phyloP scores from a whole-genome alignment of 2,113 vertebrate genomes.

The Tragelaphus scriptus region DNA sequence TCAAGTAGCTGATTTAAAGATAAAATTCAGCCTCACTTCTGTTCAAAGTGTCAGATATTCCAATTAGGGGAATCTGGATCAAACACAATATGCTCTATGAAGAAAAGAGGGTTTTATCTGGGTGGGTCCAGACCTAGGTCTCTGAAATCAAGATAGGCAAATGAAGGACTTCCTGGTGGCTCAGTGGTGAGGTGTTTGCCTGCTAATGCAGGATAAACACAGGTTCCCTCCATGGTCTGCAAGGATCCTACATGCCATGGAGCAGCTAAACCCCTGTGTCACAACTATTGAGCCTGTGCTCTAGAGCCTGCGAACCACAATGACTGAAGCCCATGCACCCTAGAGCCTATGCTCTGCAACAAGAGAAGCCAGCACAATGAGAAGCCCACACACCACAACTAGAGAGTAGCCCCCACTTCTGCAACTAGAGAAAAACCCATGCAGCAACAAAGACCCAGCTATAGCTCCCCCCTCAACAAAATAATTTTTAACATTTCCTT shows the following conservation, averaged over 20 bases:
- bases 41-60: background rate
- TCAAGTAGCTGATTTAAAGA: background rate
- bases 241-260: background rate
- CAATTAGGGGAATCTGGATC: background rate
- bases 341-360: background rate
- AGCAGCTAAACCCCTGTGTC: background rate
- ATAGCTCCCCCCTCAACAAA: background rate
- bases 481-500: background rate
- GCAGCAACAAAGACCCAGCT: background rate
- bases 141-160: background rate
- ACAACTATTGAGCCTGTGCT: background rate
- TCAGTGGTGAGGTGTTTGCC: background rate
- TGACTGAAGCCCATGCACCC: background rate
- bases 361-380: background rate
- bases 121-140: background rate
- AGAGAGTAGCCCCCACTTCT: background rate
- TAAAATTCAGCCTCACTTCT: background rate
- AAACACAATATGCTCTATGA: background rate
- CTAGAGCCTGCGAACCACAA: background rate
- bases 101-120: background rate
- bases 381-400: background rate
- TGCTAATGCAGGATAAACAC: background rate
- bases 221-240: background rate
- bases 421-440: background rate
- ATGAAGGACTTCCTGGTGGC: background rate